These are phyloP conservation scores for Bucorvus abyssinicus DNA, from an alignment of 2,797 vertebrate species.

Conservation along the genomic window DNA sequence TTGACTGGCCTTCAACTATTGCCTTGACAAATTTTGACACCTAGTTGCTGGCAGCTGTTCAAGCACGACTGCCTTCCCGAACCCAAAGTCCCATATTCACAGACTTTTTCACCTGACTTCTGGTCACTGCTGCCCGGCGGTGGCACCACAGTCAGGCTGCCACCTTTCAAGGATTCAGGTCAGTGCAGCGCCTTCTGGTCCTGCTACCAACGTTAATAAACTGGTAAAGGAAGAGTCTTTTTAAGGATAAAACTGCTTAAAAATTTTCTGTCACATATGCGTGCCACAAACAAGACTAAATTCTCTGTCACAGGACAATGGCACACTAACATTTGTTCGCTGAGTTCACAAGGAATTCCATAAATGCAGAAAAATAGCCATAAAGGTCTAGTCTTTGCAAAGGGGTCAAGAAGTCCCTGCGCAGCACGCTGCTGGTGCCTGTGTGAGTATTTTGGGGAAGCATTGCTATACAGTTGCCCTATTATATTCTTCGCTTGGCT, in stretches of 20 bases:
- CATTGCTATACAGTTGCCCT: not conserved
- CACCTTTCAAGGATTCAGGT: not conserved
- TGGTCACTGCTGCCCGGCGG: not conserved
- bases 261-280: not conserved
- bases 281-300: not conserved
- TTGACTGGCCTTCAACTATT: not conserved
- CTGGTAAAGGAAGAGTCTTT: not conserved
- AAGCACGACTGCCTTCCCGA: not conserved
- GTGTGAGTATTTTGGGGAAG: not conserved
- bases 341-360: not conserved
- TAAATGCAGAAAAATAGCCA: not conserved
- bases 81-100: not conserved
- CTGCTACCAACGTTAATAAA: not conserved
- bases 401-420: not conserved
- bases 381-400: not conserved
- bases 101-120: accelerated
- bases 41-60: not conserved
- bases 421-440: not conserved
- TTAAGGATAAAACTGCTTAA: not conserved
- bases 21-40: not conserved
- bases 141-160: accelerated
- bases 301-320: not conserved
- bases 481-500: not conserved
- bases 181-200: not conserved
- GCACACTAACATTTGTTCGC: not conserved